Conservation (phyloP, 2,797 vertebrate species). For the Danio jaintianensis region DNA sequence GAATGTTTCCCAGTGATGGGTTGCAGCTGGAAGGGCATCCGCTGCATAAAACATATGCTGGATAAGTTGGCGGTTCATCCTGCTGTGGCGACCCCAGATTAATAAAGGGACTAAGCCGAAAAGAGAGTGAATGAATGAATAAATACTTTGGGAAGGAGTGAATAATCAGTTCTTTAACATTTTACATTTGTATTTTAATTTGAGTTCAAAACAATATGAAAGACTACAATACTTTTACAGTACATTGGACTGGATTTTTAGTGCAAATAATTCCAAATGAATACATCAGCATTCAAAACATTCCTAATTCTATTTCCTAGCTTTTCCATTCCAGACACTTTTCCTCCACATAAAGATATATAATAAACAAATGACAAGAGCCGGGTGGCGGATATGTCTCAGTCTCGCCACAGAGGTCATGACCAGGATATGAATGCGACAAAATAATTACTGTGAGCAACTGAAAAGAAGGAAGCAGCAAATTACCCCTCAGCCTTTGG, state of each 20-base stretch:
- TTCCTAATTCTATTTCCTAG: conserved; percentile 12
- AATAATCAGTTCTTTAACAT: not conserved
- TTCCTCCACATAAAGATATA: conserved; percentile 49
- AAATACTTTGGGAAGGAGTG: not conserved
- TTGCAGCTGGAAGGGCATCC: too few relatives aligned
- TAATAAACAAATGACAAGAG: conserved; percentile 27
- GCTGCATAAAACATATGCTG: too few relatives aligned
- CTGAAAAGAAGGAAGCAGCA: conserved; percentile 55
- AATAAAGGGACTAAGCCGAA: too few relatives aligned
- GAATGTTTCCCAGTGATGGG: too few relatives aligned
- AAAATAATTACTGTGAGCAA: conserved; percentile 43
- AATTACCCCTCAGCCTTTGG: conserved; percentile 51
- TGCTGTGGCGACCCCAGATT: too few relatives aligned
- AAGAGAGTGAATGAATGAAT: too few relatives aligned
- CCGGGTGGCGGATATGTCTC: conserved; percentile 42
- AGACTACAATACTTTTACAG: not conserved
- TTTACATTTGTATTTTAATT: too few relatives aligned
- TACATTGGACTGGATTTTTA: not conserved
- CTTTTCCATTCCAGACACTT: conserved; percentile 20
- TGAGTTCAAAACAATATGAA: not conserved
- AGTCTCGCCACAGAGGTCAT: conserved; percentile 47
- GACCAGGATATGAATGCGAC: conserved; percentile 55
- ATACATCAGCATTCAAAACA: not conserved
- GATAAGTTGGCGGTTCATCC: too few relatives aligned
- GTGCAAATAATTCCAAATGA: not conserved